Evolutionary conservation across 2,113 vertebrate species (phyloP).

Genomic region (Delphinus delphis): DNA sequence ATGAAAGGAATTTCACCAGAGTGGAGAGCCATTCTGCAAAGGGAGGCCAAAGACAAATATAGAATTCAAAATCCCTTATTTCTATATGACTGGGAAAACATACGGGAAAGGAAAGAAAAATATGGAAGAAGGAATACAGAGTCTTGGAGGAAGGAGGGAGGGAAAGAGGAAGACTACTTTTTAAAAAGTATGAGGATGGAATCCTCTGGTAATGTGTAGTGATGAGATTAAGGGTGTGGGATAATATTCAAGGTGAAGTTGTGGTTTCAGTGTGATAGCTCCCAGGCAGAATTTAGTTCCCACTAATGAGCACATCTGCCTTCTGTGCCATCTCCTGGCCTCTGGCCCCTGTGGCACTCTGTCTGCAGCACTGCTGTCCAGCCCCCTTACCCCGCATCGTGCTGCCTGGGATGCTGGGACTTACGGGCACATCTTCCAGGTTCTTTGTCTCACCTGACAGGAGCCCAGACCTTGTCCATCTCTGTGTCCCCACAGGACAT

Average conservation of each 20-base stretch:
- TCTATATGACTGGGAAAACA: not conserved
- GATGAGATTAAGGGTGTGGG: not conserved
- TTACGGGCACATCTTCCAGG: not conserved
- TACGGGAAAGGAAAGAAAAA: not conserved
- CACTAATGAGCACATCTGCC: not conserved
- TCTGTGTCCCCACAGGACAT: not conserved
- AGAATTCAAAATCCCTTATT: not conserved
- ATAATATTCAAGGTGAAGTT: not conserved
- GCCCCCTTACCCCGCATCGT: rapidly evolving
- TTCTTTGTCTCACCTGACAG: not conserved
- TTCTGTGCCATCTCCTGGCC: rapidly evolving
- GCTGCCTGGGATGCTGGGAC: not conserved
- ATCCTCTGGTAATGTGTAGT: not conserved
- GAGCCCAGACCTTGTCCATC: not conserved
- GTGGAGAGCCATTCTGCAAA: not conserved
- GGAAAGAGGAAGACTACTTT: not conserved
- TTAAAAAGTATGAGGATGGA: not conserved
- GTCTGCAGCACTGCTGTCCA: not conserved
- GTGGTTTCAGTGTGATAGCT: not conserved
- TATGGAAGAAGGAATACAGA: not conserved
- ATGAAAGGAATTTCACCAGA: not conserved
- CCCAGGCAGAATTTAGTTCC: not conserved
- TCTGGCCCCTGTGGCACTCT: not conserved
- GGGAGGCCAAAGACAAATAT: not conserved
- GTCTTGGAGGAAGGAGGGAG: not conserved